Evolutionary conservation across 2,888 invertebrate genomes (phyloP), one percentile per base, ranked within the genome.

Genomic region (Clivina fossor): DNA sequence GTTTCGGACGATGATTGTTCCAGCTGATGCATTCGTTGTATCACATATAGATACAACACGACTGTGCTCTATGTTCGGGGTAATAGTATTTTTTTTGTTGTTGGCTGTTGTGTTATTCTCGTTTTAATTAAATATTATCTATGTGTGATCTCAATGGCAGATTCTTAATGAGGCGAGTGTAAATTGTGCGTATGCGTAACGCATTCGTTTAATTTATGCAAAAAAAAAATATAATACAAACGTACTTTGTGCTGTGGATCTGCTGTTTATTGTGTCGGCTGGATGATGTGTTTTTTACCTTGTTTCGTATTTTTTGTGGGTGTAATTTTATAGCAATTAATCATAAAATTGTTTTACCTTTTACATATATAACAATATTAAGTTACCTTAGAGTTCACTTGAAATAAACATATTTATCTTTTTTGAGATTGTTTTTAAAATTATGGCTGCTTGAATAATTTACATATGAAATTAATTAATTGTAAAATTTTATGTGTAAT

Each of bases 201-300:
- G 38, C 53, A 53, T 53, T 53, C 44, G 53, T 43, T 53, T 53
- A 53, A 53, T 53, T 53, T 53, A 53, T 53, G 32, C 53, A 44
- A 24, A 43, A n/a, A n/a, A n/a, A n/a, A n/a, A n/a, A n/a, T n/a
- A n/a, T n/a, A n/a, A n/a, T n/a, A n/a, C n/a, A n/a, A n/a, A n/a
- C n/a, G n/a, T n/a, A n/a, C 19, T 53, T 43, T 53, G 22, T 24
- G 13, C 24, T 41, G 9, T 15, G 13, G 9, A 3, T 37, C 9
- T 37, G 4, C 3, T 37, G 13, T 37, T 47, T 47, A 47, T 47
- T 47, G 22, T 47, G 47, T 47, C 33, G 30, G 28, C 47, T n/a
- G 30, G 47, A 32, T 30, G 7, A 15, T n/a, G n/a, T n/a, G n/a
- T n/a, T n/a, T 44, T 46, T 46, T 46, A 24, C 16, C 47, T 20